Base-by-base conservation (phyloP, 2,113 vertebrate species). In the Enhydra lutris region DNA sequence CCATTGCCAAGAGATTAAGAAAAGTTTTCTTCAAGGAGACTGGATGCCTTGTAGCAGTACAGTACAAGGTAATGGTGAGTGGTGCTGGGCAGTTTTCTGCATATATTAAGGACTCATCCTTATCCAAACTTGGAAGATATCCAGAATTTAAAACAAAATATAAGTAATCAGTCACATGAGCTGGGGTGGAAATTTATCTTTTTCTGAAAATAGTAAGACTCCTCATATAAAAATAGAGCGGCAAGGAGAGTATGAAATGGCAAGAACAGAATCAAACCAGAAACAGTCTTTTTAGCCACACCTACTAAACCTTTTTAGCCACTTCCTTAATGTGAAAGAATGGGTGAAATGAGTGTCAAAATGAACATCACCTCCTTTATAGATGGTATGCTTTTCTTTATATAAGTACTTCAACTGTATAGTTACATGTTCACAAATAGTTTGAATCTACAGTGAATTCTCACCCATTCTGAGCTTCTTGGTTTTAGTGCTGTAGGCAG, bases 101-200 rank as follows among this genome's bases (percentile, higher is more conserved):
- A 93, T 36, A 21, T 61, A 36, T 63, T 86, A 15, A 96, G n/a
- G 12, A 82, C 0, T 0, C 3, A 20, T 84, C 29, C 13, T 86
- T 61, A 74, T 15, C 47, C 4, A 84, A 42, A 63, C 42, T 95
- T 88, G 31, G 36, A 71, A 94, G 65, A 36, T 78, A 29, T 39
- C 31, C 36, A 85, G 24, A 88, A 93, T 59, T 94, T 85, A 67
- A 91, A 87, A 67, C 63, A 63, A 94, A 95, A 89, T 63, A 21
- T 31, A 20, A 80, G 52, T 45, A 84, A 59, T 82, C 61, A 84
- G 34, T 65, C 61, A 67, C 17, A 31, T 36, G 39, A 81, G 2
- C 9, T 67, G 21, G 31, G 55, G 9, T 15, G 81, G 47, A 85
- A 17, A 13, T 39, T 93, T 81, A 18, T 55, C 23, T 63, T 82